Percentiles rank a stretch among this genome's conserved stretches.
Evolutionary conservation across 2,113 vertebrate species (phyloP).

Genomic region (Oryzias melastigma): DNA sequence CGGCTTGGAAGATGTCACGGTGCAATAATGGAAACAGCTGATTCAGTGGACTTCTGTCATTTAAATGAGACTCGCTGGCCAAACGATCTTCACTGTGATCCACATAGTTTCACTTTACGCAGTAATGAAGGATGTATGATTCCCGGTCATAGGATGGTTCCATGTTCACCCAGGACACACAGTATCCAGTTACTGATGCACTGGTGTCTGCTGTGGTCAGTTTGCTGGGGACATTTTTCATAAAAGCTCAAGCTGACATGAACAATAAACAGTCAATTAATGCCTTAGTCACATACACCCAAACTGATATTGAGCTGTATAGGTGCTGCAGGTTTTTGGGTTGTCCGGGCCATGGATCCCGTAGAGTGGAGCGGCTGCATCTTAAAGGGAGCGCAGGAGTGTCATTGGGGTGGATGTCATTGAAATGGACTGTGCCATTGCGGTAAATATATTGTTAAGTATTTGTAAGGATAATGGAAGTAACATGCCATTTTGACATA

Average conservation of each 20-base stretch:
- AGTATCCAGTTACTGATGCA: background rate
- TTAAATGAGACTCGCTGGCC: conserved; percentile 27
- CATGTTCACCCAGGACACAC: conserved; percentile 2
- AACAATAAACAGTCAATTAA: background rate
- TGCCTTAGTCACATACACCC: too few species aligned
- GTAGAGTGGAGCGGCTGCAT: too few species aligned
- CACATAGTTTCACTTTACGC: conserved; percentile 23
- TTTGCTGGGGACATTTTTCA: conserved; percentile 10
- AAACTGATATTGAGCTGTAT: too few species aligned
- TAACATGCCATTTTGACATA: too few species aligned
- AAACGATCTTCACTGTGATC: conserved; percentile 50
- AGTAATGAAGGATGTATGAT: conserved; percentile 17
- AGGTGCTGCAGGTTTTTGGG: too few species aligned
- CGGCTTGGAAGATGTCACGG: conserved; percentile 48
- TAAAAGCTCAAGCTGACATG: conserved; percentile 8
- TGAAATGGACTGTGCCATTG: too few species aligned
- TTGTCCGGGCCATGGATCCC: too few species aligned
- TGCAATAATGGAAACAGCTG: conserved; percentile 69
- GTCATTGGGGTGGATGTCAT: too few species aligned
- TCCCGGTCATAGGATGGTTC: background rate
- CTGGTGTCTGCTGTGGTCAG: background rate
- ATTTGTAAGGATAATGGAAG: too few species aligned
- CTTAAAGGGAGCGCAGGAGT: too few species aligned
- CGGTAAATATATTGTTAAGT: too few species aligned
- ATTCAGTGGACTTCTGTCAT: conserved; percentile 24